A percentile compares a stretch with the other conserved stretches of the same genome.
These are phyloP conservation scores for Martes martes DNA, from an alignment of 2,113 vertebrate genomes.

Conservation along the genomic window DNA sequence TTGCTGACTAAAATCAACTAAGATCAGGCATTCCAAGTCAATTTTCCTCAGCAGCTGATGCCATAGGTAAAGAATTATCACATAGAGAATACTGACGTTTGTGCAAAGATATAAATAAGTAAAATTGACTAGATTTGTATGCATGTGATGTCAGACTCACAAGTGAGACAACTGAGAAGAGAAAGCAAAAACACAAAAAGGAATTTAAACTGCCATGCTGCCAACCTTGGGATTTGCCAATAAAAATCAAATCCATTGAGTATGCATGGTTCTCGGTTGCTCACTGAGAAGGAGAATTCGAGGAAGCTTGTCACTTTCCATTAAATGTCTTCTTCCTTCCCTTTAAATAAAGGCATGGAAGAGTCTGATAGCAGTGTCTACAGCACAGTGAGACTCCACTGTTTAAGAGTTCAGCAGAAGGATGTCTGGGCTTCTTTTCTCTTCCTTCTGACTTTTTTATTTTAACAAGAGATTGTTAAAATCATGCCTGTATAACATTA, in stretches of 20 bases:
- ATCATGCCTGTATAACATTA: constrained; percentile 29
- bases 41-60: constrained; percentile 61
- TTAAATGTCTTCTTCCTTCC: constrained; percentile 69
- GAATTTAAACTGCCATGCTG: constrained; percentile 58
- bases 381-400: not conserved
- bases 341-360: constrained; percentile 63
- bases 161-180: constrained; percentile 56
- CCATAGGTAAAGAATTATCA: constrained; percentile 59
- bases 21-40: constrained; percentile 59
- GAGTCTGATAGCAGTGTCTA: constrained; percentile 34
- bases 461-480: constrained; percentile 43
- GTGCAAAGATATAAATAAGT: constrained; percentile 50
- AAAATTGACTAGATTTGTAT: constrained; percentile 59
- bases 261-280: not conserved
- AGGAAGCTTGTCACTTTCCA: constrained; percentile 70
- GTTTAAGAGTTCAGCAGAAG: constrained; percentile 4
- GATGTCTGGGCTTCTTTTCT: not conserved
- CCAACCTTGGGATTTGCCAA: not conserved
- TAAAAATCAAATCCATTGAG: constrained; percentile 57
- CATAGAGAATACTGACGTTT: constrained; percentile 46
- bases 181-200: constrained; percentile 30
- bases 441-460: not conserved
- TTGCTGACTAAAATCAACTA: constrained; percentile 33
- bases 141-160: constrained; percentile 40
- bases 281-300: constrained; percentile 45